These are phyloP conservation scores for Aphidoletes aphidimyza DNA, from an alignment of 2,888 invertebrate genomes.

Conservation along the genomic window DNA sequence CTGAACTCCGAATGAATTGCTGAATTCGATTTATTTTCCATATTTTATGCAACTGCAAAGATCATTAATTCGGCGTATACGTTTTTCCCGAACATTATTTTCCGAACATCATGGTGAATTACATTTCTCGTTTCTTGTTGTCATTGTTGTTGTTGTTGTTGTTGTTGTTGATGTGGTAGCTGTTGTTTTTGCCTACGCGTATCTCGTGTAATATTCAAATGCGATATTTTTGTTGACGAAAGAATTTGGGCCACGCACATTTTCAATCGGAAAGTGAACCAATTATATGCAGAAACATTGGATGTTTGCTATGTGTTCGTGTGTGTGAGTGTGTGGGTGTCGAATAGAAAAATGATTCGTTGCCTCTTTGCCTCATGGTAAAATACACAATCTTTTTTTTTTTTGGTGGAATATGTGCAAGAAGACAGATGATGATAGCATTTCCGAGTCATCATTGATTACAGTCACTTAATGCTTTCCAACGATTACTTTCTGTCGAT, in stretches of 20 bases:
- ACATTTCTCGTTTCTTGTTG: too few relatives aligned
- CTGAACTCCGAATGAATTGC: constrained; percentile 33
- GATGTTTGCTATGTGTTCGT: background rate
- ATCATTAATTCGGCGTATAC: constrained; percentile 36
- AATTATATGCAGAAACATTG: background rate
- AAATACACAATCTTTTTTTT: too few relatives aligned
- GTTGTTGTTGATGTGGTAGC: too few relatives aligned
- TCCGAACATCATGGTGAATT: background rate
- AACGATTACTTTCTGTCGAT: background rate
- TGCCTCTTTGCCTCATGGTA: background rate
- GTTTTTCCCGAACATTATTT: background rate
- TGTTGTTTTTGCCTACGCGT: too few relatives aligned
- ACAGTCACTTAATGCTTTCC: constrained; percentile 14
- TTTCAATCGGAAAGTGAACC: background rate
- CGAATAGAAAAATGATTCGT: background rate
- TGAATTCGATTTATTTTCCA: constrained; percentile 27
- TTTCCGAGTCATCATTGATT: constrained; percentile 36
- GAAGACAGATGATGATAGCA: constrained; percentile 38
- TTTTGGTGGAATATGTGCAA: constrained; percentile 9
- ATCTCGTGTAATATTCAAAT: background rate
- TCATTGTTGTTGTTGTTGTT: background rate
- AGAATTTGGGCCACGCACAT: background rate
- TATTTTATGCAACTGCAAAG: constrained; percentile 51
- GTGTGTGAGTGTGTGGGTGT: background rate
- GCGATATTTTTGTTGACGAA: background rate